Evolutionary conservation across 2,888 invertebrate genomes (phyloP).

Genomic region (Leptura quadrifasciata): DNA sequence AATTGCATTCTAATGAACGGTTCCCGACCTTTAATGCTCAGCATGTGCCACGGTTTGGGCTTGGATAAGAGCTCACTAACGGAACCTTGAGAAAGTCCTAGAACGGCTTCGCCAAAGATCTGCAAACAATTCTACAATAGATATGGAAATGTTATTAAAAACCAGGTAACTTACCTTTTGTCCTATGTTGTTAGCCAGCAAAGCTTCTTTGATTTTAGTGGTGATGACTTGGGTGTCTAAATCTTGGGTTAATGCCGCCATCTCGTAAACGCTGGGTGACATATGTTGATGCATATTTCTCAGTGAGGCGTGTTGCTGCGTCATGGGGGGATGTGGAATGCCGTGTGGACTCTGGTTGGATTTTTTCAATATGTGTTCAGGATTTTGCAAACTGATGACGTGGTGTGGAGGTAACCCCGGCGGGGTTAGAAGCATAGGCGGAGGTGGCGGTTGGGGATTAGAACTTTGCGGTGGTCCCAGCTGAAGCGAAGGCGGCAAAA

Average conservation of each 20-base stretch:
- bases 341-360: slow-evolving; percentile 77
- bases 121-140: slow-evolving; percentile 64
- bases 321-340: slow-evolving; percentile 77
- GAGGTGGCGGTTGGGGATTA: slow-evolving; percentile 72
- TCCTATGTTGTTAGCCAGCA: slow-evolving; percentile 97
- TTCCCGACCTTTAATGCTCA: slow-evolving; percentile 97
- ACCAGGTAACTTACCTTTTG: slow-evolving; percentile 84
- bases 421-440: slow-evolving; percentile 83
- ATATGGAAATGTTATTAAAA: slow-evolving; percentile 14
- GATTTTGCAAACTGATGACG: slow-evolving; percentile 79
- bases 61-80: slow-evolving; percentile 98
- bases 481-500: slow-evolving; percentile 76
- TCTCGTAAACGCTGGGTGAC: slow-evolving; percentile 97
- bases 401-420: slow-evolving; percentile 87
- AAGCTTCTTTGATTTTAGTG: slow-evolving; percentile 96
- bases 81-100: slow-evolving; percentile 96
- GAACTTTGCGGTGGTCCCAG: slow-evolving; percentile 72
- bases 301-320: slow-evolving; percentile 79
- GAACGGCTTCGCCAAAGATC: slow-evolving; percentile 97
- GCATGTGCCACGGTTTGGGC: slow-evolving; percentile 99
- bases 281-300: slow-evolving; percentile 88
- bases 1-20: slow-evolving; percentile 97
- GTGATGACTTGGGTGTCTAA: slow-evolving; percentile 97
- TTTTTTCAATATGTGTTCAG: slow-evolving; percentile 76
- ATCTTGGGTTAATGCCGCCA: slow-evolving; percentile 97